These are phyloP conservation scores for Sinocyclocheilus anophthalmus DNA, from an alignment of 2,113 vertebrate genomes.

Conservation along the genomic window DNA sequence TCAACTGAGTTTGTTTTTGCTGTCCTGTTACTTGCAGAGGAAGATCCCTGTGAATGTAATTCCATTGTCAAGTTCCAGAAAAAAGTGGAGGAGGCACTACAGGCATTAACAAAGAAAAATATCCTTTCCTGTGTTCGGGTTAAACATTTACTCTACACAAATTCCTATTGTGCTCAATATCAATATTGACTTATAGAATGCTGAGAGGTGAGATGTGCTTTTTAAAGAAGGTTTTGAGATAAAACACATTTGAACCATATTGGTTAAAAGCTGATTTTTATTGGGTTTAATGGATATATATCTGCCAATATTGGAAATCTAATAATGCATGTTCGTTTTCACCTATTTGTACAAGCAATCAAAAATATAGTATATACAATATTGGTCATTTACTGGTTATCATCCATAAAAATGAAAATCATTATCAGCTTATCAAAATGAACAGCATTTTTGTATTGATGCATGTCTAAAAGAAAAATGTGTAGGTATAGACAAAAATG, in stretches of 20 bases:
- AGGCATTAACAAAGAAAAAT: constrained; percentile 81
- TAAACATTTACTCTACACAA: constrained; percentile 14
- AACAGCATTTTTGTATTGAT: too few species aligned
- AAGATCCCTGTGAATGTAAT: constrained; percentile 89
- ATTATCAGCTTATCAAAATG: not conserved
- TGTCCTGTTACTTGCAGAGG: constrained; percentile 69
- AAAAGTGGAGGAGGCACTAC: constrained; percentile 83
- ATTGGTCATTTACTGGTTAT: not conserved
- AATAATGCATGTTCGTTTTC: not conserved
- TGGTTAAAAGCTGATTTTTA: not conserved
- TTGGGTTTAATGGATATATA: not conserved
- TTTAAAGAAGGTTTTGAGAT: not conserved
- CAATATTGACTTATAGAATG: not conserved
- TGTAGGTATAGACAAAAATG: not conserved
- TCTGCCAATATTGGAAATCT: not conserved
- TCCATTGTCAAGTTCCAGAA: constrained; percentile 87
- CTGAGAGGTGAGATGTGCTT: not conserved
- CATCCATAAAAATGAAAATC: not conserved
- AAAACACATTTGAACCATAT: not conserved
- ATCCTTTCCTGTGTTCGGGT: constrained; percentile 72
- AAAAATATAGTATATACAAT: too few species aligned
- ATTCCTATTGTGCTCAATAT: not conserved
- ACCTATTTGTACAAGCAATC: not conserved
- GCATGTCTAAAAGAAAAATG: not conserved
- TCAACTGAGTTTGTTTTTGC: not conserved